phyloP scores from a whole-genome alignment of 2,888 invertebrate genomes.

The Rambutsinella grinnellia region DNA sequence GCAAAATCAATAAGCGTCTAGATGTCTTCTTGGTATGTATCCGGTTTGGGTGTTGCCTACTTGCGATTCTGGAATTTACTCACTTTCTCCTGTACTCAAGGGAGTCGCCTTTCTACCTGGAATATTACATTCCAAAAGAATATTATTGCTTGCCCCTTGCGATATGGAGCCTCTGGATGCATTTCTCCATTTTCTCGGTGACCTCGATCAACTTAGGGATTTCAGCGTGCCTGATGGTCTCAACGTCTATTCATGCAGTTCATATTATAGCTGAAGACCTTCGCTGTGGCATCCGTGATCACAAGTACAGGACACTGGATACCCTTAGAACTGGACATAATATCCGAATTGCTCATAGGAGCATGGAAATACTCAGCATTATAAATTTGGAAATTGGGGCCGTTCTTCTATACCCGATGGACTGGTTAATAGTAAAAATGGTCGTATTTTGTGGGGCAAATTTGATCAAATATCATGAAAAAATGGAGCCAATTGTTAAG shows the following conservation, averaged over 20 bases:
- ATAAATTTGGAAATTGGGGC: slow-evolving; percentile 4
- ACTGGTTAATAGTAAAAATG: slow-evolving; percentile 39
- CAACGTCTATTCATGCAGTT: not conserved
- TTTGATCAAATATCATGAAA: slow-evolving; percentile 25
- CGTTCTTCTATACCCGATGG: slow-evolving; percentile 19
- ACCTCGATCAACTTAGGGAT: slow-evolving; percentile 7
- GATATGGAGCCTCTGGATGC: not conserved
- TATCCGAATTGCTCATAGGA: slow-evolving; percentile 11
- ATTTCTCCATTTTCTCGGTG: slow-evolving; percentile 6
- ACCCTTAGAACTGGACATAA: slow-evolving; percentile 20
- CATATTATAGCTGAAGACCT: slow-evolving; percentile 21
- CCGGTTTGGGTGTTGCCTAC: not conserved
- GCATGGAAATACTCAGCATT: slow-evolving; percentile 12
- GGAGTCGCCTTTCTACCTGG: slow-evolving; percentile 27
- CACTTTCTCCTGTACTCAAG: not conserved
- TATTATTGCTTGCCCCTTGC: slow-evolving; percentile 2
- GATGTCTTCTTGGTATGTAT: not conserved
- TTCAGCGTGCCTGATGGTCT: not conserved
- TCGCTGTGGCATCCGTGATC: slow-evolving; percentile 9
- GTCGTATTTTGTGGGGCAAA: slow-evolving; percentile 24
- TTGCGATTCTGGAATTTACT: slow-evolving; percentile 7
- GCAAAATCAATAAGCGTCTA: slow-evolving; percentile 2
- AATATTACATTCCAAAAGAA: slow-evolving; percentile 33
- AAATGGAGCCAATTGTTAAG: slow-evolving; percentile 8
- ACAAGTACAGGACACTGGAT: slow-evolving; percentile 21